Conservation (phyloP, 2,888 invertebrate species). For the Globia sparganii region DNA sequence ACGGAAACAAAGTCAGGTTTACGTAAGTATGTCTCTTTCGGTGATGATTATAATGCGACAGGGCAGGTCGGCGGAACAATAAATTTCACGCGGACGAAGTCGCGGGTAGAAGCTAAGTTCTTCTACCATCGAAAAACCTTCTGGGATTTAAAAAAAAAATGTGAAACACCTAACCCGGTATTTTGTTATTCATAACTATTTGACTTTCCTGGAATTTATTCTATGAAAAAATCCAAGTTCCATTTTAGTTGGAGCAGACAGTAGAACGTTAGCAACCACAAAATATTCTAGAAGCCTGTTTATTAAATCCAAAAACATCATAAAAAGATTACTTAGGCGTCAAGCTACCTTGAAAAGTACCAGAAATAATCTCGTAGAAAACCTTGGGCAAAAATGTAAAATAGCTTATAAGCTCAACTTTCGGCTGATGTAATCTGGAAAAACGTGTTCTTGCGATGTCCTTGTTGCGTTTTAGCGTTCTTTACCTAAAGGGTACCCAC, state of each 20-base stretch:
- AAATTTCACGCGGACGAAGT: not conserved
- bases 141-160: not conserved
- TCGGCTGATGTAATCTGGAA: conserved; percentile 69
- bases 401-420: conserved; percentile 61
- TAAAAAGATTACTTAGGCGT: conserved; percentile 46
- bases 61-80: not conserved
- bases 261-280: not conserved
- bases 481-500: not conserved
- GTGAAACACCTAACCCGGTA: not conserved
- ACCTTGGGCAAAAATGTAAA: conserved; percentile 68
- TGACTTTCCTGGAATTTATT: not conserved
- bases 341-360: conserved; percentile 25
- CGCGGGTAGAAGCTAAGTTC: not conserved
- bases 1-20: too few relatives aligned
- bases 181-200: not conserved
- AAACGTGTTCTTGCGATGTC: conserved; percentile 64
- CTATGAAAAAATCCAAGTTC: not conserved
- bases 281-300: conserved; percentile 26
- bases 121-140: not conserved
- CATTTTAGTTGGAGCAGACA: not conserved
- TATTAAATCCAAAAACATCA: conserved; percentile 44
- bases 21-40: too few relatives aligned
- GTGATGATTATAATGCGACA: too few relatives aligned
- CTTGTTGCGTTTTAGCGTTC: conserved; percentile 53
- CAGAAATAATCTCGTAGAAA: conserved; percentile 62